Conservation (phyloP, 2,113 vertebrate genomes). For the Crotalus helleri region DNA sequence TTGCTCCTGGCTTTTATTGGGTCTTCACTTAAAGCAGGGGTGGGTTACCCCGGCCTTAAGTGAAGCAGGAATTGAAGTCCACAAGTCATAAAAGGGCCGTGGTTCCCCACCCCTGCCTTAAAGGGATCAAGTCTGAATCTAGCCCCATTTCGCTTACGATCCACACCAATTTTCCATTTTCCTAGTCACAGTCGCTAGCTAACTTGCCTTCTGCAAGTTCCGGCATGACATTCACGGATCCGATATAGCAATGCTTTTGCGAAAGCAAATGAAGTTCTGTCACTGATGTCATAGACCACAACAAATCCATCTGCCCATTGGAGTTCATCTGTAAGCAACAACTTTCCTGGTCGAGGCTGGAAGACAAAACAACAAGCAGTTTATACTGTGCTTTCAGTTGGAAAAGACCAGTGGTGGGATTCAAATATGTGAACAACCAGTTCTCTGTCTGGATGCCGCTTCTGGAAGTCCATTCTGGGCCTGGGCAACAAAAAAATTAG, state of each 20-base stretch:
- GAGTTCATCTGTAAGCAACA: slow-evolving; percentile 73
- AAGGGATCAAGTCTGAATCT: neutral
- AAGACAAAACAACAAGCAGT: slow-evolving; percentile 14
- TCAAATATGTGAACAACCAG: too few relatives aligned
- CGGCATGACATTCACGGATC: slow-evolving; percentile 73
- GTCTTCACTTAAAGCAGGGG: neutral
- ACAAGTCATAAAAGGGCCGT: neutral
- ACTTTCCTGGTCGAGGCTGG: slow-evolving; percentile 71
- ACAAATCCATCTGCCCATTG: slow-evolving; percentile 87
- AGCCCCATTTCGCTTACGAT: neutral
- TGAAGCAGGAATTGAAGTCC: neutral
- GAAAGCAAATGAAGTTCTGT: slow-evolving; percentile 80
- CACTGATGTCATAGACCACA: slow-evolving; percentile 86
- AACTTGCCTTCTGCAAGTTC: slow-evolving; percentile 73
- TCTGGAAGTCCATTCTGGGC: too few relatives aligned
- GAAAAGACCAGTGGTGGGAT: neutral
- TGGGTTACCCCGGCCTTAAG: too few relatives aligned
- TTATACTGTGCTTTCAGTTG: neutral
- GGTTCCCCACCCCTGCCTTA: neutral
- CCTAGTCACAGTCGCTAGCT: neutral
- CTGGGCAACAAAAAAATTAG: too few relatives aligned
- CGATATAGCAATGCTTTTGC: slow-evolving; percentile 79
- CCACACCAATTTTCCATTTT: neutral
- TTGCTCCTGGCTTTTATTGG: neutral
- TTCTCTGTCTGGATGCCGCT: too few relatives aligned